Conservation (phyloP, 1,140 invertebrate species). For the Macrotrachela quadricornifera region DNA sequence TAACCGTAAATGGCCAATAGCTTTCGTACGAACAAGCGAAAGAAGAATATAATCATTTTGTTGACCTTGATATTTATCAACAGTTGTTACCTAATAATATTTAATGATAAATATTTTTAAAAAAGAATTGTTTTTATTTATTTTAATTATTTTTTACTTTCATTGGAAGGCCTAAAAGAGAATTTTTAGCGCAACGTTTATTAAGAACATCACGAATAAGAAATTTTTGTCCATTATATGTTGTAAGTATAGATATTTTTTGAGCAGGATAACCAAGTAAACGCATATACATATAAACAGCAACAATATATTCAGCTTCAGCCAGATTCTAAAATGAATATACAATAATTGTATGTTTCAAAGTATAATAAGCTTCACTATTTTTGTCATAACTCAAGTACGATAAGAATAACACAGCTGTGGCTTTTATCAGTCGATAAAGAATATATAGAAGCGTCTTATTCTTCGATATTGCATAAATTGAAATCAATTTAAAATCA, state of each 20-base stretch:
- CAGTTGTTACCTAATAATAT: slow-evolving; percentile 49
- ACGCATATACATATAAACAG: slow-evolving; percentile 95
- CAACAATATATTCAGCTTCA: slow-evolving; percentile 93
- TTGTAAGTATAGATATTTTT: slow-evolving; percentile 94
- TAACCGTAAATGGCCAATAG: slow-evolving; percentile 66
- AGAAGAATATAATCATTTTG: slow-evolving; percentile 96
- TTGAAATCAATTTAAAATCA: no score
- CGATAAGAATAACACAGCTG: no score
- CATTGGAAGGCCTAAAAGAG: slow-evolving; percentile 76
- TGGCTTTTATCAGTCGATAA: no score
- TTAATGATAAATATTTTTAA: no score
- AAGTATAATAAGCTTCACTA: no score
- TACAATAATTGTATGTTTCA: slow-evolving; percentile 26
- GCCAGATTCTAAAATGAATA: slow-evolving; percentile 52
- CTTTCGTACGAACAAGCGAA: slow-evolving; percentile 77
- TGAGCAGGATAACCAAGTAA: slow-evolving; percentile 84
- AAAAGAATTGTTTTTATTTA: neutral
- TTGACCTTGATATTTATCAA: slow-evolving; percentile 97
- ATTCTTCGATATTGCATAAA: no score
- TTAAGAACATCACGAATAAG: slow-evolving; percentile 84
- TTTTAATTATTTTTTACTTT: slow-evolving; percentile 41
- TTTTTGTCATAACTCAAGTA: no score
- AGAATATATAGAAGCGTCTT: no score
- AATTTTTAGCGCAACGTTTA: slow-evolving; percentile 76
- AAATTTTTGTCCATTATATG: slow-evolving; percentile 97